Evolutionary conservation across 1,140 invertebrate genomes (phyloP).

Genomic region (Euglossa dilemma): DNA sequence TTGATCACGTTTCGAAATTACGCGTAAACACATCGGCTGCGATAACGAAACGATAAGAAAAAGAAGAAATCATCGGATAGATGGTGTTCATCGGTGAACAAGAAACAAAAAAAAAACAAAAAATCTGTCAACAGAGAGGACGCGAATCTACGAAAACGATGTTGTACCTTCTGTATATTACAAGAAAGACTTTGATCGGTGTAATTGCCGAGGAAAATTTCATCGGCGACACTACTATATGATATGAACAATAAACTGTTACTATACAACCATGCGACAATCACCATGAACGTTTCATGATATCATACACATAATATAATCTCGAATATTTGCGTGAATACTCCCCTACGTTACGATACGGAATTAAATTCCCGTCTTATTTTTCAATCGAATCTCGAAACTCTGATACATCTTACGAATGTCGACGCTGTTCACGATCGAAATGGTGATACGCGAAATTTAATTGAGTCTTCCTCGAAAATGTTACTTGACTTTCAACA

Average conservation of each 20-base stretch:
- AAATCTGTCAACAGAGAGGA: background rate
- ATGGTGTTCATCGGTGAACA: background rate
- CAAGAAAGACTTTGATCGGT: slow-evolving; percentile 31
- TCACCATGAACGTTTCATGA: slow-evolving; percentile 16
- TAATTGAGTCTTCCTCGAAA: background rate
- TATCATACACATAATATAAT: slow-evolving; percentile 21
- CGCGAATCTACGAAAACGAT: slow-evolving; percentile 35
- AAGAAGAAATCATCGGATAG: background rate
- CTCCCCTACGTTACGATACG: slow-evolving; percentile 8
- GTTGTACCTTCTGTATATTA: slow-evolving; percentile 46
- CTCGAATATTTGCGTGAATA: background rate
- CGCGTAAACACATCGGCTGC: too few relatives aligned
- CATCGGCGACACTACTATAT: slow-evolving; percentile 15
- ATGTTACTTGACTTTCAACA: background rate
- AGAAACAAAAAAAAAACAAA: background rate
- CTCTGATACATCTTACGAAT: background rate
- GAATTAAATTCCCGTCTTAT: background rate
- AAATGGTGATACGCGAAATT: background rate
- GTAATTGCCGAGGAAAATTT: slow-evolving; percentile 3
- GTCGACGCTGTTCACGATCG: background rate
- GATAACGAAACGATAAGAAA: background rate
- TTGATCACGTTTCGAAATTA: too few relatives aligned
- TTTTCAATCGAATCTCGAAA: slow-evolving; percentile 13
- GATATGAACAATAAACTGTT: slow-evolving; percentile 23
- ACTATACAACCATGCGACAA: slow-evolving; percentile 41